These are phyloP conservation scores for Ifrita kowaldi DNA, from an alignment of 2,113 vertebrate species.

Conservation along the genomic window DNA sequence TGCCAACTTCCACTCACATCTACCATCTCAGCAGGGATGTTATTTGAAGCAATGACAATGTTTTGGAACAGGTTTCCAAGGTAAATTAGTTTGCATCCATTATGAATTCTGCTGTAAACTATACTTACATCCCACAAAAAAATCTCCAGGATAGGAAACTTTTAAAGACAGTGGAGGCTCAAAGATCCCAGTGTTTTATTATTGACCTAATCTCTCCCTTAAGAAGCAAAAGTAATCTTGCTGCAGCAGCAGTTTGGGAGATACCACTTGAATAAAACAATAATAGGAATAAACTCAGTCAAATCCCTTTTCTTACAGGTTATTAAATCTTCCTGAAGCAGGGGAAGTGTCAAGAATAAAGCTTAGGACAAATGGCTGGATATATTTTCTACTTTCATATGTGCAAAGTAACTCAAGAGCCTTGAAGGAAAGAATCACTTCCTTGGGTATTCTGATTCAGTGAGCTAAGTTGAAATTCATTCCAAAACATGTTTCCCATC, in stretches of 20 bases:
- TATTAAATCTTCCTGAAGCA: background rate
- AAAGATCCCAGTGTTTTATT: background rate
- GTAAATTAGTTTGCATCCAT: background rate
- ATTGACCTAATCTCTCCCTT: background rate
- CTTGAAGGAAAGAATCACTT: background rate
- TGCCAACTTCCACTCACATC: background rate
- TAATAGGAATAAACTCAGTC: background rate
- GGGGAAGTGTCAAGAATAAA: background rate
- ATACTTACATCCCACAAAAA: background rate
- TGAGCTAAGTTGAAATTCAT: background rate
- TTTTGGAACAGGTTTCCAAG: background rate
- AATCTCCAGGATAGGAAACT: background rate
- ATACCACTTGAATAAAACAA: background rate
- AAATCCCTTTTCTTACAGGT: background rate
- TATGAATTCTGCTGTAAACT: background rate
- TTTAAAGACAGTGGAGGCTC: background rate
- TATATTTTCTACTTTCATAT: background rate
- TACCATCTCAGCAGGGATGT: background rate
- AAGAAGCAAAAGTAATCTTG: background rate
- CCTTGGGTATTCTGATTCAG: background rate
- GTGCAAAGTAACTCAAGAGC: background rate
- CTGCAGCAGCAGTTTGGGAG: background rate
- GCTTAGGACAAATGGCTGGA: background rate
- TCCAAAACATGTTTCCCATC: background rate
- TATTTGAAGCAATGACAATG: background rate